These are phyloP conservation scores for Porites rus DNA, from an alignment of 92 coral and sea anemone species.

Conservation along the genomic window DNA sequence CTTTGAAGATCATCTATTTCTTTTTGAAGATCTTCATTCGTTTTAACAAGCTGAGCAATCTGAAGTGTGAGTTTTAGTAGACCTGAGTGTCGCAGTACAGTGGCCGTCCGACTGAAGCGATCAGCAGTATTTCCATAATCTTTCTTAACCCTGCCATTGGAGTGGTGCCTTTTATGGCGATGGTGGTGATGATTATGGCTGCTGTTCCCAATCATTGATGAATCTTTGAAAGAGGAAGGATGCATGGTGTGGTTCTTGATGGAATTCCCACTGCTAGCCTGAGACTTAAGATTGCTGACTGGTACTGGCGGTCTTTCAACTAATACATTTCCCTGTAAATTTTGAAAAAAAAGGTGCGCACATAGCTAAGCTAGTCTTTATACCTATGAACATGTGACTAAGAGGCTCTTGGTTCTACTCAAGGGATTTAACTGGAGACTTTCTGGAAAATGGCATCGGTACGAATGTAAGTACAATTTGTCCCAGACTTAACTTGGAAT, in stretches of 20 bases:
- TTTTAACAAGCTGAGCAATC: constrained; percentile 84
- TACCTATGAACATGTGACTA: too few species aligned
- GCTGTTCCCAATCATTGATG: constrained; percentile 2
- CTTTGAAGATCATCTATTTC: constrained; percentile 81
- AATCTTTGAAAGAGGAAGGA: constrained; percentile 18
- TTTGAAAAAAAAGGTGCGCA: neutral
- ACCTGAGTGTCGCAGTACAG: constrained; percentile 88
- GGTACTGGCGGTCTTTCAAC: constrained; percentile 8
- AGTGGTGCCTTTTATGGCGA: constrained; percentile 14
- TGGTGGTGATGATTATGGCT: constrained; percentile 40
- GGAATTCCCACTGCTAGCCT: neutral
- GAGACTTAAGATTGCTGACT: neutral
- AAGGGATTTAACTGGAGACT: too few species aligned
- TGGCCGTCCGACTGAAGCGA: constrained; percentile 83
- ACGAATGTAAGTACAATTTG: too few species aligned
- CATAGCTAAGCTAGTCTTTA: too few species aligned
- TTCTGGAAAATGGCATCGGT: too few species aligned
- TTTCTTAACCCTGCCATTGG: constrained; percentile 42
- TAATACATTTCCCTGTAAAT: constrained; percentile 23
- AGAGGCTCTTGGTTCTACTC: too few species aligned
- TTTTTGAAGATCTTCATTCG: constrained; percentile 85
- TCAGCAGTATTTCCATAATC: constrained; percentile 21
- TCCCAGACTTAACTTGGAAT: too few species aligned
- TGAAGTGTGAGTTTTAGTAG: constrained; percentile 83
- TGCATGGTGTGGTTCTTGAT: neutral